Evolutionary conservation across 1,140 invertebrate genomes (phyloP).

Genomic region (Lineus longissimus): DNA sequence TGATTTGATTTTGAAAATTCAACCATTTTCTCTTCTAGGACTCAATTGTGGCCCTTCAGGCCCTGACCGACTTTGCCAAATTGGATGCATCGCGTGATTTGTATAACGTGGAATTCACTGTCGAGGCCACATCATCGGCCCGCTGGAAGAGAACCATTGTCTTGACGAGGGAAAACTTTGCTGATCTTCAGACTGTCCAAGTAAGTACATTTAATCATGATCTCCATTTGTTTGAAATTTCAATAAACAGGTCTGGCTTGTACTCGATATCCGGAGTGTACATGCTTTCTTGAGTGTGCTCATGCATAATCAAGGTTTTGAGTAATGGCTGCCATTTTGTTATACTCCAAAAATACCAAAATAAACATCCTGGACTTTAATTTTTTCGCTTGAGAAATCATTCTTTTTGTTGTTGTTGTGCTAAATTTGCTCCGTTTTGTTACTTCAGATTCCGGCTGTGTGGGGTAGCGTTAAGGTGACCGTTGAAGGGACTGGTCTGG

Average conservation of each 20-base stretch:
- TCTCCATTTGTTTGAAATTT: neutral
- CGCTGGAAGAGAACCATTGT: slow-evolving; percentile 24
- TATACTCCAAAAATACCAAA: too few relatives aligned
- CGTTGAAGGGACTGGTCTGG: slow-evolving; percentile 84
- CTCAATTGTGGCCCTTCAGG: slow-evolving; percentile 82
- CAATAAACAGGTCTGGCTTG: too few relatives aligned
- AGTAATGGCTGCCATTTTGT: too few relatives aligned
- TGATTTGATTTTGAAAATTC: too few relatives aligned
- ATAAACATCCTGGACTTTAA: too few relatives aligned
- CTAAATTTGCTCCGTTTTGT: too few relatives aligned
- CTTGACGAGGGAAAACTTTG: slow-evolving; percentile 37
- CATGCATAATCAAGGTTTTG: too few relatives aligned
- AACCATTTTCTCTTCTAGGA: slow-evolving; percentile 59
- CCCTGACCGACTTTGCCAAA: slow-evolving; percentile 84
- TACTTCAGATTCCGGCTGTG: slow-evolving; percentile 60
- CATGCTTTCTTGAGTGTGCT: too few relatives aligned
- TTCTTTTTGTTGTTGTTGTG: too few relatives aligned
- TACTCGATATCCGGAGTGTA: too few relatives aligned
- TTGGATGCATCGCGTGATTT: slow-evolving; percentile 80
- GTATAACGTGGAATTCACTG: slow-evolving; percentile 72
- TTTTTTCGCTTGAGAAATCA: too few relatives aligned
- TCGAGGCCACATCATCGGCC: slow-evolving; percentile 80
- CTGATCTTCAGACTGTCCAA: slow-evolving; percentile 24
- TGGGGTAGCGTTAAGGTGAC: slow-evolving; percentile 89
- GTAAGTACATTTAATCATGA: slow-evolving; percentile 26